A percentile compares a stretch with the other conserved stretches of the same genome.
Evolutionary conservation across 1,140 invertebrate genomes (phyloP).

Genomic region (Calephelis virginiensis): DNA sequence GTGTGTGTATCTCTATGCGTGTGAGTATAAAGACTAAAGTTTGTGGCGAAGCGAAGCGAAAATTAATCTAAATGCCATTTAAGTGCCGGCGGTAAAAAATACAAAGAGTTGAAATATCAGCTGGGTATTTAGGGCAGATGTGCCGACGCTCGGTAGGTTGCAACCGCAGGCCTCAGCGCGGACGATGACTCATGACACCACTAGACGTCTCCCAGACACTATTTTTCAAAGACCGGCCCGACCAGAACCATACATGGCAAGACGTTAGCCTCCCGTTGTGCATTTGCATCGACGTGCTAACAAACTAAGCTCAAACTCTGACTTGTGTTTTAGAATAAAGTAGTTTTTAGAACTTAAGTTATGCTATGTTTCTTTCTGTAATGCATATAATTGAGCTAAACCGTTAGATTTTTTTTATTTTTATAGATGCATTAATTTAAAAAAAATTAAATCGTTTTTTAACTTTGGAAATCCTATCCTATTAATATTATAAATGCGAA

Average conservation of each 20-base stretch:
- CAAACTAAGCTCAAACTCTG: neutral
- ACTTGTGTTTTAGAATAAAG: slow-evolving; percentile 5
- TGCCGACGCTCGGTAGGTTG: slow-evolving; percentile 29
- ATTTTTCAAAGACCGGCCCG: slow-evolving; percentile 50
- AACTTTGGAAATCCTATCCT: no score
- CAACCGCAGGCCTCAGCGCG: slow-evolving; percentile 33
- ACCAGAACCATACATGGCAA: slow-evolving; percentile 40
- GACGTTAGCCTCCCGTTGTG: slow-evolving; percentile 32
- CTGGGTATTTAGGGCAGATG: slow-evolving; percentile 33
- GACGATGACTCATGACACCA: slow-evolving; percentile 52
- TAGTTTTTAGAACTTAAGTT: neutral
- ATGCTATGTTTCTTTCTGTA: no score
- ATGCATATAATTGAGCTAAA: no score
- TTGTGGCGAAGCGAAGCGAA: no score
- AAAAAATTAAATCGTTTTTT: no score
- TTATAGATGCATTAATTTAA: no score
- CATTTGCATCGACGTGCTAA: slow-evolving; percentile 35
- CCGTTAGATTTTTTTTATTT: no score
- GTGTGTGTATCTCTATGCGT: neutral
- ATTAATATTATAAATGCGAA: no score
- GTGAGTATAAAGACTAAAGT: neutral
- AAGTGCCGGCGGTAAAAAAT: neutral
- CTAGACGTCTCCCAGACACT: slow-evolving; percentile 69
- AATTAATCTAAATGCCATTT: no score
- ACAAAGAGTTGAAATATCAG: neutral